Conservation (phyloP, 2,888 invertebrate genomes). For the Trachelus tabidus region DNA sequence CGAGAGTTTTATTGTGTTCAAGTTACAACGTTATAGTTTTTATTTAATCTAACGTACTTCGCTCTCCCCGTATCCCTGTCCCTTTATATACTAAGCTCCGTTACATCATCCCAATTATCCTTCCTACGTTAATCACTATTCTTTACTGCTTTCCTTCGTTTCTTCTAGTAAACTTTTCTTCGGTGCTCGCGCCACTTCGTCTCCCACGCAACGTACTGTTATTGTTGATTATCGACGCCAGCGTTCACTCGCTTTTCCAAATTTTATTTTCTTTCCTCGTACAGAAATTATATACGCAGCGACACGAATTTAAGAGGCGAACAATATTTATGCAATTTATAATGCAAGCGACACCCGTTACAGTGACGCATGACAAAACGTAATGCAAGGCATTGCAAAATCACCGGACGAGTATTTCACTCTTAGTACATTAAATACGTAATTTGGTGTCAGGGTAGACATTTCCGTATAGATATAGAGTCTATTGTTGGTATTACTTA, state of each 20-base stretch:
- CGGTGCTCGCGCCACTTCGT: background rate
- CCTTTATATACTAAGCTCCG: background rate
- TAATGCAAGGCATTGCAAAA: background rate
- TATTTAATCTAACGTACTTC: constrained; percentile 26
- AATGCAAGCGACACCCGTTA: background rate
- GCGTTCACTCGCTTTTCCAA: background rate
- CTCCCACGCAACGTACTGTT: background rate
- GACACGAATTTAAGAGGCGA: background rate
- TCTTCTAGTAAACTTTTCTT: background rate
- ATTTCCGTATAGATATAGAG: constrained; percentile 62
- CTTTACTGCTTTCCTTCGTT: background rate
- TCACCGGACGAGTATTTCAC: constrained; percentile 70
- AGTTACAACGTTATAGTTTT: constrained; percentile 35
- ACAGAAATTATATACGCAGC: background rate
- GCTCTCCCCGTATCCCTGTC: background rate
- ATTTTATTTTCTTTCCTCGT: background rate
- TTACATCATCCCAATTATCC: constrained; percentile 19
- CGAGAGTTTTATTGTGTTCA: constrained; percentile 41
- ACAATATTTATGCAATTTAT: background rate
- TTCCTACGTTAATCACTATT: background rate
- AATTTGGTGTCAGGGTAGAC: constrained; percentile 89
- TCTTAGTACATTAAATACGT: constrained; percentile 84
- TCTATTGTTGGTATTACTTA: constrained; percentile 61
- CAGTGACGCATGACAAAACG: background rate
- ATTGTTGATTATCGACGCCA: background rate